Evolutionary conservation across 2,113 vertebrate genomes (phyloP).

Genomic region (Podarcis muralis): DNA sequence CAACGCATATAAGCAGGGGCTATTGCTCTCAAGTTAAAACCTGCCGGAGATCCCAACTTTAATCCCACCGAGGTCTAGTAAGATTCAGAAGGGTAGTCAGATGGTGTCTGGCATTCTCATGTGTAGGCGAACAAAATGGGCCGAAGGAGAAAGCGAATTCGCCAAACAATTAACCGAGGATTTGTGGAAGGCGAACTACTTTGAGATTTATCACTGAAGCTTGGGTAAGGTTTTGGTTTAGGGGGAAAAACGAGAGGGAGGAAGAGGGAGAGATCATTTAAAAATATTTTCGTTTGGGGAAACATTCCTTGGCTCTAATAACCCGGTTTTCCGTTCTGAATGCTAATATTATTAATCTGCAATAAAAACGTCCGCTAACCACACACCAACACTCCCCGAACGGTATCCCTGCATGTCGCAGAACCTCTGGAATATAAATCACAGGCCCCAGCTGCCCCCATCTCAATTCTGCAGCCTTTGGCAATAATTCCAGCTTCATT

Average conservation of each 20-base stretch:
- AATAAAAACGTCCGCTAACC: conserved; percentile 78
- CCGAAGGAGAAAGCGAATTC: neutral
- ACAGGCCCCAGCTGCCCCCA: conserved; percentile 77
- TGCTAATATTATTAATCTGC: conserved; percentile 80
- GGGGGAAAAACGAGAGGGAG: neutral
- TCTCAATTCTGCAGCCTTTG: conserved; percentile 66
- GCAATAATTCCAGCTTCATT: conserved; percentile 55
- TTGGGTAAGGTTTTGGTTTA: conserved; percentile 9
- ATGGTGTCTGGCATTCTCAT: neutral
- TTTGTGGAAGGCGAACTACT: conserved; percentile 5
- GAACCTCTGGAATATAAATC: conserved; percentile 85
- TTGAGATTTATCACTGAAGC: conserved; percentile 43
- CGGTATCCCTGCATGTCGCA: conserved; percentile 75
- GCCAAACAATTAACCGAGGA: conserved; percentile 17
- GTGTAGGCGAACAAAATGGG: neutral
- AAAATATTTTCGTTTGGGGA: conserved; percentile 72
- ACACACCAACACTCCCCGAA: conserved; percentile 39
- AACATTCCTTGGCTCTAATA: conserved; percentile 63
- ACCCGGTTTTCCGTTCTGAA: conserved; percentile 64
- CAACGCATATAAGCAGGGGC: neutral
- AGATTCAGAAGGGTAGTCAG: neutral
- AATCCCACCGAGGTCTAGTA: neutral
- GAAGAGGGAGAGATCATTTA: conserved; percentile 51
- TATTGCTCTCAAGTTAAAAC: neutral
- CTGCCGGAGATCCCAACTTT: neutral